phyloP scores from a whole-genome alignment of 1,140 invertebrate species.

The Muscidifurax raptorellus region DNA sequence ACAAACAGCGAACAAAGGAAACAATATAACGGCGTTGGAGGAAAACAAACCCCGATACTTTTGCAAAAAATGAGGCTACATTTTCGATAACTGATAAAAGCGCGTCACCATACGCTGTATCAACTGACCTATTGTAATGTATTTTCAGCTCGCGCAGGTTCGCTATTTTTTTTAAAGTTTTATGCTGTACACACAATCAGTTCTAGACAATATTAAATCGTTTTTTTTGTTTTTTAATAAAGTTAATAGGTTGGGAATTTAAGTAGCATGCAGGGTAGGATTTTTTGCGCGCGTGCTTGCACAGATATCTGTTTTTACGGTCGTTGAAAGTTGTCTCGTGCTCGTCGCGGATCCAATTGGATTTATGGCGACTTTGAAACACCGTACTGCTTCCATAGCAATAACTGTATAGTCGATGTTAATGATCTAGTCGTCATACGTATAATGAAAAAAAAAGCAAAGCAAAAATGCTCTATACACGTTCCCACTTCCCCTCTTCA shows the following conservation, averaged over 20 bases:
- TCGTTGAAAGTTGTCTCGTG: constrained; percentile 30
- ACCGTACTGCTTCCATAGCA: constrained; percentile 73
- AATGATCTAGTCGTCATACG: constrained; percentile 69
- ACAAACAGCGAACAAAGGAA: background rate
- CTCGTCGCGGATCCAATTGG: constrained; percentile 63
- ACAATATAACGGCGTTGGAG: background rate
- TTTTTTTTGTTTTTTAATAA: background rate
- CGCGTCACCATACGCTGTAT: background rate
- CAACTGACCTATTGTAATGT: background rate
- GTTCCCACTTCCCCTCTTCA: constrained; percentile 6
- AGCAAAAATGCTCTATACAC: constrained; percentile 24
- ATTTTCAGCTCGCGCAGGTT: background rate
- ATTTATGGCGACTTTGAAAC: constrained; percentile 68
- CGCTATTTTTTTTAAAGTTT: background rate
- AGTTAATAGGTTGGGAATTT: background rate
- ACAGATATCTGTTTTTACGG: background rate
- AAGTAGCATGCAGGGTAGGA: background rate
- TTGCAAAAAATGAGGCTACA: background rate
- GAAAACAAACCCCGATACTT: background rate
- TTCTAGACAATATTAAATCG: too few species aligned
- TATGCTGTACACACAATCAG: background rate
- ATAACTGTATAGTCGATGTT: constrained; percentile 74
- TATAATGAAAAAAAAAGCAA: constrained; percentile 53
- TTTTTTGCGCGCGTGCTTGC: constrained; percentile 3
- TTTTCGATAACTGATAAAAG: too few species aligned